phyloP scores from a whole-genome alignment of 2,888 invertebrate genomes.

The Apamea monoglypha region DNA sequence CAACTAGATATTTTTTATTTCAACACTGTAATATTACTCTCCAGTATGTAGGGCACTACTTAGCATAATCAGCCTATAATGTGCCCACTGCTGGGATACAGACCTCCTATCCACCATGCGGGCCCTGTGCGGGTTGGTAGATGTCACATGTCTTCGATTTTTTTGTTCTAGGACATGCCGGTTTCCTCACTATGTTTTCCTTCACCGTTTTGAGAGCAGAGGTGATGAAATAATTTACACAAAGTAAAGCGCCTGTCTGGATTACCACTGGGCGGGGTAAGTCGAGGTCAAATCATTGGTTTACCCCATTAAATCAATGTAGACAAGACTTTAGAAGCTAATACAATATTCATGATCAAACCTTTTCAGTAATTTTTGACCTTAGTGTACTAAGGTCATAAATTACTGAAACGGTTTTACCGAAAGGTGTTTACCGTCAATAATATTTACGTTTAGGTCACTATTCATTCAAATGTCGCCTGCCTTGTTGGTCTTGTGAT shows the following conservation, averaged over 20 bases:
- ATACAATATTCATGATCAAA: constrained; percentile 33
- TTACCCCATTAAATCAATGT: constrained; percentile 5
- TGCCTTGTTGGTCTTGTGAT: no score
- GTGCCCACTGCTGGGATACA: neutral
- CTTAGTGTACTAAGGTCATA: no score
- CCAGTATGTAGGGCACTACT: neutral
- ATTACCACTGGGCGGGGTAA: neutral
- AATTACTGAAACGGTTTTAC: no score
- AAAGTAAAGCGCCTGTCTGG: neutral
- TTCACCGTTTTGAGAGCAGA: neutral
- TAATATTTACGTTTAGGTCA: neutral
- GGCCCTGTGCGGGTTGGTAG: neutral
- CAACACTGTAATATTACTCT: neutral
- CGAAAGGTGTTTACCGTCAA: neutral
- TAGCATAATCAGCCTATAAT: neutral
- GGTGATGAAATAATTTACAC: neutral
- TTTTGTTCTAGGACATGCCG: neutral
- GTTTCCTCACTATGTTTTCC: neutral
- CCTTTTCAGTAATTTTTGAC: constrained; percentile 18
- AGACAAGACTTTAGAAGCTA: constrained; percentile 2
- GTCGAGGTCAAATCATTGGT: neutral
- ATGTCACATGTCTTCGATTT: neutral
- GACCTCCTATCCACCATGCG: no score
- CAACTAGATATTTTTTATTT: neutral
- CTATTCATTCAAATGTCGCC: neutral